Percentiles rank a stretch among this genome's conserved stretches.
Evolutionary conservation across 2,113 vertebrate species (phyloP).

Genomic region (Sardina pilchardus): DNA sequence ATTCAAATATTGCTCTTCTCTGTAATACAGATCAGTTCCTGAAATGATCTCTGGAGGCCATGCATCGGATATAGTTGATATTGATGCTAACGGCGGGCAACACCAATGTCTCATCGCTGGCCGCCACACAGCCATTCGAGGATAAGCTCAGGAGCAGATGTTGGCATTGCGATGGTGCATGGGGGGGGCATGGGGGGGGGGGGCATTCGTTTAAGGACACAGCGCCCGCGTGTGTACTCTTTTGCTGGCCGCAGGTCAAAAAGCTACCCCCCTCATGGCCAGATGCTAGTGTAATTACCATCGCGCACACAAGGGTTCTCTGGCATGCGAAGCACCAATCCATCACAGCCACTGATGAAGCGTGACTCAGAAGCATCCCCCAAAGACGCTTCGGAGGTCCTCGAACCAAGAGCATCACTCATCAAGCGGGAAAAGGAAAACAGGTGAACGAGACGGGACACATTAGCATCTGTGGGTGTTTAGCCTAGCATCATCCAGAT

Average conservation of each 20-base stretch:
- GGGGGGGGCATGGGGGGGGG: too few relatives aligned
- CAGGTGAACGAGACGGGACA: conserved; percentile 41
- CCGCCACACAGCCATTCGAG: conserved; percentile 29
- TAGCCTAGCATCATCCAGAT: conserved; percentile 17
- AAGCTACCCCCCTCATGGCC: conserved; percentile 48
- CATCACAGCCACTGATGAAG: conserved; percentile 58
- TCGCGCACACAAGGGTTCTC: conserved; percentile 48
- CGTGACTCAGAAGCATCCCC: conserved; percentile 49
- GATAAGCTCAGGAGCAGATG: conserved; percentile 69
- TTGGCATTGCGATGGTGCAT: conserved; percentile 55
- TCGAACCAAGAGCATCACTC: conserved; percentile 35
- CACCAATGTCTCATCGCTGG: conserved; percentile 49
- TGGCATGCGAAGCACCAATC: conserved; percentile 56
- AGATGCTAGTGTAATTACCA: conserved; percentile 68
- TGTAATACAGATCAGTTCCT: conserved; percentile 35
- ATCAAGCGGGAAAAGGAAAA: conserved; percentile 2
- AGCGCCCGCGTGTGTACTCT: conserved; percentile 55
- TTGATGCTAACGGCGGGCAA: neutral
- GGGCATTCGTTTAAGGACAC: conserved; percentile 57
- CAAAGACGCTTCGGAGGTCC: conserved; percentile 9
- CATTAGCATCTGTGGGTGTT: conserved; percentile 6
- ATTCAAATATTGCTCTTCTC: conserved; percentile 19
- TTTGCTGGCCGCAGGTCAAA: conserved; percentile 54
- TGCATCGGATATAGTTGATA: neutral
- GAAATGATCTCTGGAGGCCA: neutral